phyloP scores from a whole-genome alignment of 2,113 vertebrate genomes.

The Gulo gulo region DNA sequence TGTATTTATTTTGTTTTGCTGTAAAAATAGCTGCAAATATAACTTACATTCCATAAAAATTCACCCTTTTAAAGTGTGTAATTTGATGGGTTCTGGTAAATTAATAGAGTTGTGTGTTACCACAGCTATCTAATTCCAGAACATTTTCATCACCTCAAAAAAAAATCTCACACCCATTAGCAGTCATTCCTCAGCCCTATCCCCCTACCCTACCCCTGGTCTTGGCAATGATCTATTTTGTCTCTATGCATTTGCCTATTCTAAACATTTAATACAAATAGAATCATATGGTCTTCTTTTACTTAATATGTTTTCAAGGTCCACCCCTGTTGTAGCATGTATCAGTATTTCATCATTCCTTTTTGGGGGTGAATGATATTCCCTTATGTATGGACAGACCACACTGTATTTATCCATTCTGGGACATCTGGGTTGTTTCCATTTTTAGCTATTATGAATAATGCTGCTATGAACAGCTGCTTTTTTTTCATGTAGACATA shows the following conservation, averaged over 20 bases:
- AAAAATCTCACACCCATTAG: background rate
- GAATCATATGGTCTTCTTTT: background rate
- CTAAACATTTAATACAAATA: background rate
- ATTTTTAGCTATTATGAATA: background rate
- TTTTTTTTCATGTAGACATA: background rate
- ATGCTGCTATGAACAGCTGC: background rate
- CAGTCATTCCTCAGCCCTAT: background rate
- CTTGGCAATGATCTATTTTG: background rate
- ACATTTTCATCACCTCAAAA: background rate
- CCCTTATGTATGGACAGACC: background rate
- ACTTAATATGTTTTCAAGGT: background rate
- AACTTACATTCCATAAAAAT: background rate
- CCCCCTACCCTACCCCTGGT: background rate
- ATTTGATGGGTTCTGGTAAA: background rate
- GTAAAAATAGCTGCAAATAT: background rate
- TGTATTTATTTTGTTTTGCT: background rate
- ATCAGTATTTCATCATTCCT: background rate
- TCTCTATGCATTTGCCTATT: background rate
- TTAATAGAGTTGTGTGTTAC: background rate
- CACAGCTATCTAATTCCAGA: background rate
- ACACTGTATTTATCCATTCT: background rate
- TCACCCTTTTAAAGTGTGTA: background rate
- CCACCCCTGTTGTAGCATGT: background rate
- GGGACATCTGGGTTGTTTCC: background rate
- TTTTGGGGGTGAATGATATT: background rate